Percentiles rank a stretch among this genome's conserved stretches.
phyloP scores from a whole-genome alignment of 2,113 vertebrate species.

The Chaetura pelagica region DNA sequence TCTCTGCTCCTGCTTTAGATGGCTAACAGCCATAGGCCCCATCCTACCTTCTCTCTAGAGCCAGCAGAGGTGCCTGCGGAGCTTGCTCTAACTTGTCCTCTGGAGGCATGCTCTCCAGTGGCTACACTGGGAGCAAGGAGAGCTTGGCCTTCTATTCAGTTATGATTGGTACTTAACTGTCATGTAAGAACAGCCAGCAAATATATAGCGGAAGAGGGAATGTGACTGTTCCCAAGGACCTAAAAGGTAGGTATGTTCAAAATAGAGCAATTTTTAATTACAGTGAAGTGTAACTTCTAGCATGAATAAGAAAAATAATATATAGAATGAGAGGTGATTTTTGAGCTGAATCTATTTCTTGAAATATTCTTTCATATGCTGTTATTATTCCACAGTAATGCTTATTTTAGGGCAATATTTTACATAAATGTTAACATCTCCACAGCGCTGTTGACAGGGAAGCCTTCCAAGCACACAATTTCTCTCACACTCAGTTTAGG shows the following conservation, averaged over 20 bases:
- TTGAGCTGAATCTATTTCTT: conserved; percentile 24
- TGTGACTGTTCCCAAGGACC: not conserved
- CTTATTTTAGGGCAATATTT: conserved; percentile 19
- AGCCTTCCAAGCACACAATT: conserved; percentile 1
- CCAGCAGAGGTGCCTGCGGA: not conserved
- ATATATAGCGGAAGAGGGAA: not conserved
- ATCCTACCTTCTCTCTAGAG: not conserved
- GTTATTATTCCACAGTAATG: conserved; percentile 10
- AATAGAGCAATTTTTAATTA: not conserved
- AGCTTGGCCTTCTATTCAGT: not conserved
- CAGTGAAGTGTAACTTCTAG: not conserved
- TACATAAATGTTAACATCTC: not conserved
- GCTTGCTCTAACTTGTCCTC: not conserved
- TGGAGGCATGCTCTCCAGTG: not conserved
- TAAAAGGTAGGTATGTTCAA: not conserved
- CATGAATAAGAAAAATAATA: conserved; percentile 12
- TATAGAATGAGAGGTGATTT: conserved; percentile 4
- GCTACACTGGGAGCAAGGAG: not conserved
- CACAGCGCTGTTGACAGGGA: not conserved
- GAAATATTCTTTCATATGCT: not conserved
- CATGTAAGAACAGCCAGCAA: not conserved
- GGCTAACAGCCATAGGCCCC: not conserved
- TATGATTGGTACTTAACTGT: not conserved
- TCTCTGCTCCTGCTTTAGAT: not conserved
- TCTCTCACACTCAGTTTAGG: not conserved